Percentiles rank a stretch among this genome's conserved stretches.
Conservation (phyloP, 2,888 invertebrate genomes). For the Clistopyga incitator region DNA sequence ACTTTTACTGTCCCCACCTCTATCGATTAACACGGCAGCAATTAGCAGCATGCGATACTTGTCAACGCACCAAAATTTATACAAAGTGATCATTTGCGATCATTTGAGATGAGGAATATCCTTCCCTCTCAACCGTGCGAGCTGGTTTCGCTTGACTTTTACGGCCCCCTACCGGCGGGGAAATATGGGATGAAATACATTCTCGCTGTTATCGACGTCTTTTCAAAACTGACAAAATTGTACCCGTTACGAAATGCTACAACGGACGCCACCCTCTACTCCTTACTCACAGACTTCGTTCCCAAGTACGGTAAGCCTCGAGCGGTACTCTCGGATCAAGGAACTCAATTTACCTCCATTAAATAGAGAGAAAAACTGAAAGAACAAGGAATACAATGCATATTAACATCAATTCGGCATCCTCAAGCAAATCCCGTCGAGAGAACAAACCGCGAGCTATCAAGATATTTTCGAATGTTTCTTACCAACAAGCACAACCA, state of each 20-base stretch:
- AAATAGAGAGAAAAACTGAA: background rate
- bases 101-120: conserved; percentile 7
- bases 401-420: no score
- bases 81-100: background rate
- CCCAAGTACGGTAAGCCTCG: background rate
- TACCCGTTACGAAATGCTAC: no score
- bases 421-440: background rate
- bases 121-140: background rate
- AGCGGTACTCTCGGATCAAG: conserved; percentile 1
- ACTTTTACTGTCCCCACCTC: background rate
- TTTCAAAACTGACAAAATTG: no score
- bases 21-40: background rate
- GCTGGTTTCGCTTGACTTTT: no score
- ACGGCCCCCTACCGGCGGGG: no score
- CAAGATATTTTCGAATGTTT: no score
- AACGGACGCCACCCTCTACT: no score
- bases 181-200: no score
- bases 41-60: background rate
- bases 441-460: background rate
- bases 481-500: no score
- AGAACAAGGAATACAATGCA: no score
- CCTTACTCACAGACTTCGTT: no score
- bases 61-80: conserved; percentile 29
- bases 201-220: no score
- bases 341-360: conserved; percentile 2